Conservation (phyloP, 92 coral and sea anemone species). For the Scolanthus callimorphus region DNA sequence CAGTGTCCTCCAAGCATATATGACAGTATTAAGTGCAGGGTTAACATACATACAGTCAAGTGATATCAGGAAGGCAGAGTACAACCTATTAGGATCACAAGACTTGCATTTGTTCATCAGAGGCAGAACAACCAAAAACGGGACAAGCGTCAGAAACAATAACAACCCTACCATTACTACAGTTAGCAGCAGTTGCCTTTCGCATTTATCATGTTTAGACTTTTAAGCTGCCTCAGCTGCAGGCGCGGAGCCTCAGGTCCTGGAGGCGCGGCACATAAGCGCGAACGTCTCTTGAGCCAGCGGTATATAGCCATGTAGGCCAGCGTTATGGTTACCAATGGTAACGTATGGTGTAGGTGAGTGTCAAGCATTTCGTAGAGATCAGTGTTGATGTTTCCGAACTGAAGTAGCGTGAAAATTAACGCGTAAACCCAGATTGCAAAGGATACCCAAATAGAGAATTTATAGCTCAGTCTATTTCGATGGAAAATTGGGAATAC, state of each 20-base stretch:
- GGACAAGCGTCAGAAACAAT: constrained; percentile 13
- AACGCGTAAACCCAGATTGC: background rate
- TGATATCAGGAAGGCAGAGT: constrained; percentile 1
- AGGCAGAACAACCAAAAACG: constrained; percentile 8
- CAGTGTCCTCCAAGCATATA: constrained; percentile 26
- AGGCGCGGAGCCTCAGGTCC: background rate
- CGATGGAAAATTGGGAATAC: background rate
- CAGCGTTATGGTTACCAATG: constrained; percentile 9
- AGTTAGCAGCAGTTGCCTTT: constrained; percentile 13
- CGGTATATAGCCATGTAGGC: constrained; percentile 7
- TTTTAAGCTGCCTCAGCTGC: background rate
- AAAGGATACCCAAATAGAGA: background rate
- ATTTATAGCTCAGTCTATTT: background rate
- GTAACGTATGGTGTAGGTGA: constrained; percentile 21
- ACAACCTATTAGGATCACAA: constrained; percentile 6
- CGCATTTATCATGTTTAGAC: too few relatives aligned
- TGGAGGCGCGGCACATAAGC: background rate
- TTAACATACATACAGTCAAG: constrained; percentile 8
- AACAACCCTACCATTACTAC: constrained; percentile 15
- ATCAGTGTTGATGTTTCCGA: constrained; percentile 5
- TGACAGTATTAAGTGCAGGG: constrained; percentile 12
- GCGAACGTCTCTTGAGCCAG: constrained; percentile 4
- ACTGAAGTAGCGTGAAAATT: constrained; percentile 16
- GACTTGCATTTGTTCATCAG: constrained; percentile 8
- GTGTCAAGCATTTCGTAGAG: constrained; percentile 19